Conservation (phyloP, 2,888 invertebrate genomes). For the Synanthedon myopaeformis region DNA sequence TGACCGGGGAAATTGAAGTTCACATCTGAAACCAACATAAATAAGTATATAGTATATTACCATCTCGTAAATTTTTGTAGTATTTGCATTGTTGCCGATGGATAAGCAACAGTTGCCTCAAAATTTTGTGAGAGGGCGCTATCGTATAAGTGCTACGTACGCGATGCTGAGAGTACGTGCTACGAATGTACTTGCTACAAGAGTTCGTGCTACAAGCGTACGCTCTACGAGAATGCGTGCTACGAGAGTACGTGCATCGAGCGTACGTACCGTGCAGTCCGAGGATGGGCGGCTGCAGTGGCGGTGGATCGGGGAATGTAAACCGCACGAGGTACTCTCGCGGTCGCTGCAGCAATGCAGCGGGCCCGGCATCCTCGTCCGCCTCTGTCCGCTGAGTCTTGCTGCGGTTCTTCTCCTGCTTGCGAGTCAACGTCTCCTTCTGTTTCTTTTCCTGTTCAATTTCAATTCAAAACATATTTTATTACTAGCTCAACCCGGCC, state of each 20-base stretch:
- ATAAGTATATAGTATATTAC: too few species aligned
- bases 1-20: conserved; percentile 87
- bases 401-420: conserved; percentile 90
- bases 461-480: too few species aligned
- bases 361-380: conserved; percentile 67
- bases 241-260: neutral
- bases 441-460: conserved; percentile 86
- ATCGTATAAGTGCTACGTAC: too few species aligned
- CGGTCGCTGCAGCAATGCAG: conserved; percentile 86
- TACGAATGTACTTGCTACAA: too few species aligned
- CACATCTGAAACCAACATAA: conserved; percentile 71
- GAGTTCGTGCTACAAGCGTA: too few species aligned
- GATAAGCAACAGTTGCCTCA: too few species aligned
- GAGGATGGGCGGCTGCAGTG: conserved; percentile 95
- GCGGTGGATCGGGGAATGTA: conserved; percentile 96
- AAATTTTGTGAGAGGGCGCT: too few species aligned
- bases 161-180: too few species aligned
- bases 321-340: conserved; percentile 98
- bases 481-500: too few species aligned
- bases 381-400: conserved; percentile 85
- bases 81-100: too few species aligned
- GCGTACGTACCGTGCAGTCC: conserved; percentile 87
- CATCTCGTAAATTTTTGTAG: too few species aligned
- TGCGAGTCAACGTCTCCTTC: conserved; percentile 89
- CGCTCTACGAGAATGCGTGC: too few species aligned